Conservation (phyloP, 2,113 vertebrate species). For the Sylvicapra grimmia region DNA sequence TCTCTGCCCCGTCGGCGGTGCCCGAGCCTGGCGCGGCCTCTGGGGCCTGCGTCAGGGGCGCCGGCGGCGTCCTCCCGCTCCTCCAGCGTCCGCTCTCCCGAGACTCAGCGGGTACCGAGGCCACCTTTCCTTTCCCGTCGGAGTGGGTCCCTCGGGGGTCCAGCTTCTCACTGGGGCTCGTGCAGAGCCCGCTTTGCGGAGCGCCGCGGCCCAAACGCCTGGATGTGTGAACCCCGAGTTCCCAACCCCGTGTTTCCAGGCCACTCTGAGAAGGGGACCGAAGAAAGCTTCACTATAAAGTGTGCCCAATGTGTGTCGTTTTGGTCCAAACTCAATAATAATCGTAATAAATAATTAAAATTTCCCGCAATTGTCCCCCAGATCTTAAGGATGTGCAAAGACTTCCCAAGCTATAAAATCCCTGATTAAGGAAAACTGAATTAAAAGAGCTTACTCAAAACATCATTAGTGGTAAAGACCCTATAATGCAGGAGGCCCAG, state of each 20-base stretch:
- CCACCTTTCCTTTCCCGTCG: fast-evolving
- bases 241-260: not conserved
- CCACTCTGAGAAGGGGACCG: not conserved
- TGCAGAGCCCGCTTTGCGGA: not conserved
- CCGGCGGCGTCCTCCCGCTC: not conserved
- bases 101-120: not conserved
- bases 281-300: not conserved
- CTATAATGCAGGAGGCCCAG: not conserved
- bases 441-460: constrained; percentile 28
- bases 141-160: not conserved
- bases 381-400: not conserved
- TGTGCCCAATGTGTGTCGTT: not conserved
- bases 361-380: not conserved
- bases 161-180: fast-evolving
- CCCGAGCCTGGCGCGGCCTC: not conserved
- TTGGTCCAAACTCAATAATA: not conserved
- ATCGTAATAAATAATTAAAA: not conserved
- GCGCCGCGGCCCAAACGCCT: not conserved
- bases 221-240: not conserved
- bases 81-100: not conserved
- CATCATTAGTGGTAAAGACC: not conserved
- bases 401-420: not conserved
- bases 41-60: not conserved
- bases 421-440: not conserved
- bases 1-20: fast-evolving